A percentile compares a stretch with the other conserved stretches of the same genome.
Conservation (phyloP, 1,140 invertebrate genomes). For the Drosophila carrolli region DNA sequence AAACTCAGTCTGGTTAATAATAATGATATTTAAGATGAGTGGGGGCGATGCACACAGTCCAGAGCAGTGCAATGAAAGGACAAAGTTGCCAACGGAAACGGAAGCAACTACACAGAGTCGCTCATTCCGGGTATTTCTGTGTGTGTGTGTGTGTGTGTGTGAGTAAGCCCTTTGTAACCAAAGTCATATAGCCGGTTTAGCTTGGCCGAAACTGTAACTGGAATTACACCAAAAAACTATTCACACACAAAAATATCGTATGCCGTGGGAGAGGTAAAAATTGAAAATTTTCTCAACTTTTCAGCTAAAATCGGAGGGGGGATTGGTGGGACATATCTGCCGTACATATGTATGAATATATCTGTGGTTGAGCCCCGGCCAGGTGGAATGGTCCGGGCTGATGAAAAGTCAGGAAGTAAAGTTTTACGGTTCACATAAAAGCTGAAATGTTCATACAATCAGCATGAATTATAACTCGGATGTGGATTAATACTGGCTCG, state of each 20-base stretch:
- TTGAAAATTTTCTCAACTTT: conserved; percentile 64
- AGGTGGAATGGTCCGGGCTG: conserved; percentile 40
- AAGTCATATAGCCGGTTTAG: conserved; percentile 16
- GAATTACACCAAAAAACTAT: conserved; percentile 69
- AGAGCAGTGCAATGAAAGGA: conserved; percentile 51
- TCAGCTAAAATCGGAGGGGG: conserved; percentile 13
- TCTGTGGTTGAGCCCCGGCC: conserved; percentile 20
- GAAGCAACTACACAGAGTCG: conserved; percentile 65
- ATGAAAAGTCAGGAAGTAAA: conserved; percentile 82
- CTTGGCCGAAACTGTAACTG: conserved; percentile 73
- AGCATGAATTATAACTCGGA: conserved; percentile 83
- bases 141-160: conserved; percentile 17
- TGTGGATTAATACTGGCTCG: conserved; percentile 76
- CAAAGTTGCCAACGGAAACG: conserved; percentile 80
- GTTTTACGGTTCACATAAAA: conserved; percentile 83
- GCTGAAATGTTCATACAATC: conserved; percentile 83
- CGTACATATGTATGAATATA: conserved; percentile 19
- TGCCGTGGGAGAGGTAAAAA: conserved; percentile 52
- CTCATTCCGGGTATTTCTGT: conserved; percentile 27
- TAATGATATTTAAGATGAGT: conserved; percentile 77
- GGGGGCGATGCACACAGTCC: conserved; percentile 11
- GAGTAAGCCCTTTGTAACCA: conserved; percentile 62
- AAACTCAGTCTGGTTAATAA: conserved; percentile 69
- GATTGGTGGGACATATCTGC: conserved; percentile 12
- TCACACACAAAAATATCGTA: conserved; percentile 66